Percentiles rank a stretch among this genome's conserved stretches.
Conservation (phyloP, 2,797 vertebrate species). For the Cossypha heuglini region DNA sequence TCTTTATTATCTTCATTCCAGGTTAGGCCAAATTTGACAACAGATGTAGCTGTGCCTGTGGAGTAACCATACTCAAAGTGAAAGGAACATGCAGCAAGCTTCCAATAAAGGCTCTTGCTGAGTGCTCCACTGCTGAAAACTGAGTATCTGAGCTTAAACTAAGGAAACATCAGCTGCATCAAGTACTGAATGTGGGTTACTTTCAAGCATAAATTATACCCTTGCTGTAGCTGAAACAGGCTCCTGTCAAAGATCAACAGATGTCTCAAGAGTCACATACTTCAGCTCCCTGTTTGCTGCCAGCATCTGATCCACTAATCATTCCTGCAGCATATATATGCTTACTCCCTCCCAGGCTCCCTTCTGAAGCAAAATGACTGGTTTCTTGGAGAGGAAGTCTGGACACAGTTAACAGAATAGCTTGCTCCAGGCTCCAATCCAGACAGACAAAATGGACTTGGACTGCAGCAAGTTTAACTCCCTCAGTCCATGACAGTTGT, state of each 20-base stretch:
- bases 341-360: neutral
- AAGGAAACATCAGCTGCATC: neutral
- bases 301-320: conserved; percentile 27
- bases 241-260: neutral
- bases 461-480: conserved; percentile 35
- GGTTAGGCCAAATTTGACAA: neutral
- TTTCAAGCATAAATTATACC: neutral
- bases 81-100: neutral
- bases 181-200: neutral
- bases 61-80: neutral
- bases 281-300: neutral
- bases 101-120: neutral
- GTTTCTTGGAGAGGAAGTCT: conserved; percentile 51
- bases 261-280: neutral
- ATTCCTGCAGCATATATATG: conserved; percentile 7
- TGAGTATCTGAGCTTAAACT: neutral
- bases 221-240: neutral
- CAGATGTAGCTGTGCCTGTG: neutral
- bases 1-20: neutral
- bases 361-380: conserved; percentile 14
- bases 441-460: conserved; percentile 34
- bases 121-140: neutral
- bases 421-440: conserved; percentile 40
- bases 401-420: conserved; percentile 26
- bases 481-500: neutral